Evolutionary conservation across 2,797 vertebrate genomes (phyloP).

Genomic region (Masticophis lateralis): DNA sequence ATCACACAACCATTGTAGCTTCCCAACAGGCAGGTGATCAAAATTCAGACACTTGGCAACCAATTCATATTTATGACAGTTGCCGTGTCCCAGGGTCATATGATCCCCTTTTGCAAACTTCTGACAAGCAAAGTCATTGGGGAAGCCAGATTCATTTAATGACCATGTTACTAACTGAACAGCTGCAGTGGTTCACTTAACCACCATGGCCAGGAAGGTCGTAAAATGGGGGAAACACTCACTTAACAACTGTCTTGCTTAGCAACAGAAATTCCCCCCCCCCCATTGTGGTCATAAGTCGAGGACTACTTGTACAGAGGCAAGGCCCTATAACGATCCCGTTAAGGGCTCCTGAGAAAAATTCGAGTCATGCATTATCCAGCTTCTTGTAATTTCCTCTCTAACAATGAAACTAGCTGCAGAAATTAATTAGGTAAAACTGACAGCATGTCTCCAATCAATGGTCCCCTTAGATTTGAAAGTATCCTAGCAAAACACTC

Average conservation of each 20-base stretch:
- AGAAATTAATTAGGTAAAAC: not conserved
- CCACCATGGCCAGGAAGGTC: not conserved
- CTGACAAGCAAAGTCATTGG: not conserved
- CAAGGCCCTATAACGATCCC: constrained; percentile 20
- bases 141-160: not conserved
- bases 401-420: constrained; percentile 1
- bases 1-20: not conserved
- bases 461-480: not conserved
- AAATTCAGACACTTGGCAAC: not conserved
- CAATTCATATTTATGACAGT: not conserved
- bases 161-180: not conserved
- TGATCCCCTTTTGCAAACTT: not conserved
- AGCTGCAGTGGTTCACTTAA: not conserved
- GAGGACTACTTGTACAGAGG: not conserved
- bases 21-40: not conserved
- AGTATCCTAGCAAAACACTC: not conserved
- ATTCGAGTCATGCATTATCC: not conserved
- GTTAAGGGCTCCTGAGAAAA: constrained; percentile 46
- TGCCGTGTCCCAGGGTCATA: not conserved
- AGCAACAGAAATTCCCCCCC: not conserved
- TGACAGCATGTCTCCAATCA: not conserved
- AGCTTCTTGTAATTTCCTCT: constrained; percentile 35
- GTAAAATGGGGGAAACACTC: not conserved
- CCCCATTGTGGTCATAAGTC: not conserved
- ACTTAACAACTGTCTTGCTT: not conserved